Evolutionary conservation across 2,888 invertebrate species (phyloP).

Genomic region (Diloba caeruleocephala): DNA sequence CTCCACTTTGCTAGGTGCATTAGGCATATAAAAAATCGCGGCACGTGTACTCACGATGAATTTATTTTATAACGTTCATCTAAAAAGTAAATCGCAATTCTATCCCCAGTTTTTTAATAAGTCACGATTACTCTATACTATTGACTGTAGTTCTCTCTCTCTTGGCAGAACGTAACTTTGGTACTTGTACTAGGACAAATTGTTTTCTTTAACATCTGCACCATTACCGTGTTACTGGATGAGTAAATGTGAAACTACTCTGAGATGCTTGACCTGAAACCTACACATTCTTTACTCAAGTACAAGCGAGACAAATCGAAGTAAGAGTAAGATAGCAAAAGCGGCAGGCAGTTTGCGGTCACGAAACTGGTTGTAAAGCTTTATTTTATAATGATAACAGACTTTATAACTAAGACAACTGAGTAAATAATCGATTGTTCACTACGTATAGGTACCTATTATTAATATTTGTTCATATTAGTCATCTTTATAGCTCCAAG

Average conservation of each 20-base stretch:
- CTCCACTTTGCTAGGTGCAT: no score
- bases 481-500: slow-evolving; percentile 63
- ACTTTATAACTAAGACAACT: slow-evolving; percentile 55
- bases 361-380: slow-evolving; percentile 76
- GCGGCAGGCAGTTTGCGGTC: slow-evolving; percentile 71
- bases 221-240: slow-evolving; percentile 25
- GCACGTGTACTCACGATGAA: no score
- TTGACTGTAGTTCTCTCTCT: no score
- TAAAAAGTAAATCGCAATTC: no score
- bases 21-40: no score
- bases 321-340: slow-evolving; percentile 53
- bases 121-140: no score
- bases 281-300: slow-evolving; percentile 65
- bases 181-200: background rate
- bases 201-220: slow-evolving; percentile 18
- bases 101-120: no score
- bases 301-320: slow-evolving; percentile 59
- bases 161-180: background rate
- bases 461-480: slow-evolving; percentile 68
- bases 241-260: slow-evolving; percentile 48
- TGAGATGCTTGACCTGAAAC: slow-evolving; percentile 76
- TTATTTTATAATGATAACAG: slow-evolving; percentile 55
- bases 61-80: no score
- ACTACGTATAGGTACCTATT: slow-evolving; percentile 57
- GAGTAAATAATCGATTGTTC: slow-evolving; percentile 58